These are phyloP conservation scores for Cosmopolites sordidus DNA, from an alignment of 2,888 invertebrate genomes.

Conservation along the genomic window DNA sequence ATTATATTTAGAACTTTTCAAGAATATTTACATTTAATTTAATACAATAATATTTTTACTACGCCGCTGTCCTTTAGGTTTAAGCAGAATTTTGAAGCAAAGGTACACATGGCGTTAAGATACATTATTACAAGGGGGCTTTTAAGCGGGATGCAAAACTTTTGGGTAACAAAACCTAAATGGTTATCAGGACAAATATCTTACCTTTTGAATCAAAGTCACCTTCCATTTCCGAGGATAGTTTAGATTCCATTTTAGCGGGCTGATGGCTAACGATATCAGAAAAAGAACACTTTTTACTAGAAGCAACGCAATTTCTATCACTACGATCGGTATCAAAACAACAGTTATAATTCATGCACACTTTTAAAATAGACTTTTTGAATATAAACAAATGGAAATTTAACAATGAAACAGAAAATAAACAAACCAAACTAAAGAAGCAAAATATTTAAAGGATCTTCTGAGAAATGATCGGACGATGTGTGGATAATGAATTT, in stretches of 20 bases:
- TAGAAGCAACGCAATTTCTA: constrained; percentile 11
- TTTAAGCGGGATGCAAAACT: too few species aligned
- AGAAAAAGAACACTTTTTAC: constrained; percentile 25
- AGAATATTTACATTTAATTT: too few species aligned
- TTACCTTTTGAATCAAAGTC: constrained; percentile 14
- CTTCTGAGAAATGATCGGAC: constrained; percentile 74
- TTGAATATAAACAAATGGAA: too few species aligned
- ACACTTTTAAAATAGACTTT: constrained; percentile 5
- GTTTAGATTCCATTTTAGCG: constrained; percentile 16
- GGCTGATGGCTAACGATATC: constrained; percentile 22
- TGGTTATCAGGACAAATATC: too few species aligned
- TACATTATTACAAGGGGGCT: too few species aligned
- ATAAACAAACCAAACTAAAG: constrained; percentile 25
- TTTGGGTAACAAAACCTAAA: too few species aligned
- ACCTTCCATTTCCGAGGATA: constrained; percentile 2
- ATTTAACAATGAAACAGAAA: constrained; percentile 4
- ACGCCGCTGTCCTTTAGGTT: too few species aligned
- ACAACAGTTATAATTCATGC: constrained; percentile 24
- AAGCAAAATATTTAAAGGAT: constrained; percentile 8
- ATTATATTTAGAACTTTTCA: too few species aligned
- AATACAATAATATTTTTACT: too few species aligned
- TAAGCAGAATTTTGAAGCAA: too few species aligned
- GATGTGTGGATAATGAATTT: constrained; percentile 73
- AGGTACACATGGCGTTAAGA: too few species aligned
- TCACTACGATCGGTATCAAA: constrained; percentile 10